Evolutionary conservation across 2,113 vertebrate species (phyloP), one percentile per base, ranked within the genome.

Genomic region (Chaenogobius annularis): DNA sequence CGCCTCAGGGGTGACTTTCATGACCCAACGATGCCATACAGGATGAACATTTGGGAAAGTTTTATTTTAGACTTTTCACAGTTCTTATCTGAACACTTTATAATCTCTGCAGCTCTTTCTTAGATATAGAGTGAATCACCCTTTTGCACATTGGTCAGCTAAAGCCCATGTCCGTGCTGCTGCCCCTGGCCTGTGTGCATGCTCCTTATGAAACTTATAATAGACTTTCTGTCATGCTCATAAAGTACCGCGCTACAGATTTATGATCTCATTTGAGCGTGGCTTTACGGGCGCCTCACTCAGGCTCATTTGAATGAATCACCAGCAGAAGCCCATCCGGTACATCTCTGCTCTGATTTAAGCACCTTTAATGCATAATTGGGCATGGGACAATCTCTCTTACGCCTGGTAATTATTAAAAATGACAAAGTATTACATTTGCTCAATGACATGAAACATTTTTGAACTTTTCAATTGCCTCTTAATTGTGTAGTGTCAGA

Each of bases 181-280:
- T 40, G 61, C 73, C 74, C 48, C 35, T 71, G 74, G 81, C 66
- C 66, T 66, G 70, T 82, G 72, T 72, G 73, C 68, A 69, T 65
- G 64, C 79, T 81, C 86, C 80, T 89, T 87, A 86, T 90, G 88
- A 89, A 92, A 88, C 80, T 90, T 90, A 81, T 92, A 92, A 92
- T 92, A 90, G 90, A 92, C 92, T 92, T 92, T 83, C 87, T 69
- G 87, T 89, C 91, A 87, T 79, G 84, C 87, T 86, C 88, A 70
- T 91, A 87, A 91, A 92, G 83, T 83, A 82, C 72, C 62, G 79
- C 89, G 76, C 83, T 64, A 68, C 68, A 84, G 91, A 93, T 94
- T 93, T 93, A 94, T 85, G 87, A 92, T 84, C 87, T 91, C 83
- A 90, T 93, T 92, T 92, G 91, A 84, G 77, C 71, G 56, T 9